These are phyloP conservation scores for Hirundichthys speculiger DNA, from an alignment of 2,113 vertebrate genomes.

Conservation along the genomic window DNA sequence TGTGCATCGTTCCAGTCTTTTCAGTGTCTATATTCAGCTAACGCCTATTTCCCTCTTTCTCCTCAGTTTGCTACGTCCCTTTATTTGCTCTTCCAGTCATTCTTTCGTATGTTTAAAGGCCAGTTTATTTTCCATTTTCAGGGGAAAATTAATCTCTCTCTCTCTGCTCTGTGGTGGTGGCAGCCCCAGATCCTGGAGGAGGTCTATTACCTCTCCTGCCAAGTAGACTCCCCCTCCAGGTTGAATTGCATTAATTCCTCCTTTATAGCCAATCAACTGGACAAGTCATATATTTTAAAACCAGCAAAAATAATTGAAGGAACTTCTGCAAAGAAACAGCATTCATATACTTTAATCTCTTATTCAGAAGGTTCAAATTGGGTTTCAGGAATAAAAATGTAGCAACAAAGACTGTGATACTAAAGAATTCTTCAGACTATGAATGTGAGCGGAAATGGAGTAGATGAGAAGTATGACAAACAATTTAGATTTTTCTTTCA, in stretches of 20 bases:
- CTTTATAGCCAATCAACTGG: constrained; percentile 73
- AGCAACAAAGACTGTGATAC: constrained; percentile 39
- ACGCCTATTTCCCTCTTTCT: constrained; percentile 39
- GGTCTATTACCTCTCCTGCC: constrained; percentile 75
- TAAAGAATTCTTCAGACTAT: constrained; percentile 25
- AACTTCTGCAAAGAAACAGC: constrained; percentile 59
- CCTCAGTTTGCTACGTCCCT: constrained; percentile 34
- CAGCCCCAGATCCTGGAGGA: constrained; percentile 64
- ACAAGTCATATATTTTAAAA: constrained; percentile 66
- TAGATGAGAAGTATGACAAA: constrained; percentile 56
- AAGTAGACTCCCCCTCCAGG: constrained; percentile 71
- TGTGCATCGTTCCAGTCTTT: constrained; percentile 66
- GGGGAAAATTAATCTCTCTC: constrained; percentile 63
- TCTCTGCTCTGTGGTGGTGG: constrained; percentile 52
- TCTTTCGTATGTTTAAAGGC: constrained; percentile 73
- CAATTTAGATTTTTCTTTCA: constrained; percentile 63
- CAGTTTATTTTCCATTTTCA: constrained; percentile 77
- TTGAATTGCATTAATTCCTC: constrained; percentile 73
- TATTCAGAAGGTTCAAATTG: constrained; percentile 63
- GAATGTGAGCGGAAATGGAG: constrained; percentile 49
- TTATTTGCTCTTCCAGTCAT: constrained; percentile 46
- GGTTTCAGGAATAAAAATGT: constrained; percentile 48
- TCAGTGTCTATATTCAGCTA: constrained; percentile 70
- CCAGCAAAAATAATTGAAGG: constrained; percentile 65
- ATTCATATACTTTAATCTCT: constrained; percentile 67